phyloP scores from a whole-genome alignment of 1,140 invertebrate genomes.

The Orius insidiosus region DNA sequence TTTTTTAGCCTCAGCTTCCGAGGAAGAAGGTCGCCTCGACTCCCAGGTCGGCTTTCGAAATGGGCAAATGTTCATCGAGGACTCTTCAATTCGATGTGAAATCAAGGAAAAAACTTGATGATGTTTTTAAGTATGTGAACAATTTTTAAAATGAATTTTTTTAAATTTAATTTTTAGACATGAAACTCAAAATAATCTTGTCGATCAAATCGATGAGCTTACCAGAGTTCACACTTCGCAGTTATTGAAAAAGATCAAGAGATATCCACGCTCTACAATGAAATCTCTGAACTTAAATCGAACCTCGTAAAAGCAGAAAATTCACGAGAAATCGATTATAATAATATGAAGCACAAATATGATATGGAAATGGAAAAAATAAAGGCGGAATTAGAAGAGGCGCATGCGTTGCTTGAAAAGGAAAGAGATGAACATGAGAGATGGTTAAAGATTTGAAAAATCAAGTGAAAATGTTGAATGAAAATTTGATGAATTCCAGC shows the following conservation, averaged over 20 bases:
- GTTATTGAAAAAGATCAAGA: conserved; percentile 16
- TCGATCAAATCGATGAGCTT: conserved; percentile 13
- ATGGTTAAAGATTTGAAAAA: conserved; percentile 8
- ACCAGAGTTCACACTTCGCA: conserved; percentile 10
- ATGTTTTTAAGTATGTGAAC: conserved; percentile 7
- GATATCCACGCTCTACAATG: conserved; percentile 12
- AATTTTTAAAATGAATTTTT: background rate
- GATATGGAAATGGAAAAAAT: conserved; percentile 12
- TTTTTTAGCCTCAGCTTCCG: conserved; percentile 16
- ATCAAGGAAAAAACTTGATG: conserved; percentile 12
- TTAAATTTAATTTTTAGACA: conserved; percentile 9
- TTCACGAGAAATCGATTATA: conserved; percentile 1
- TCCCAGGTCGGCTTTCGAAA: conserved; percentile 12
- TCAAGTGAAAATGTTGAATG: conserved; percentile 14
- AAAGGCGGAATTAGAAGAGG: conserved; percentile 10
- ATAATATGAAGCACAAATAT: conserved; percentile 7
- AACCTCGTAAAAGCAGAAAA: conserved; percentile 4
- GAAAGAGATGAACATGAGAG: conserved; percentile 11
- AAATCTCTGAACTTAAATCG: conserved; percentile 9
- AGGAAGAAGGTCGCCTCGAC: conserved; percentile 12
- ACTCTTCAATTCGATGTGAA: conserved; percentile 2
- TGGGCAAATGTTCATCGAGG: background rate
- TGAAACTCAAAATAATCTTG: conserved; percentile 9
- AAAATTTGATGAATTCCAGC: conserved; percentile 13
- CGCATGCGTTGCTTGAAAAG: conserved; percentile 7